phyloP scores from a whole-genome alignment of 2,797 vertebrate genomes.

The Gymnopithys bicolor region DNA sequence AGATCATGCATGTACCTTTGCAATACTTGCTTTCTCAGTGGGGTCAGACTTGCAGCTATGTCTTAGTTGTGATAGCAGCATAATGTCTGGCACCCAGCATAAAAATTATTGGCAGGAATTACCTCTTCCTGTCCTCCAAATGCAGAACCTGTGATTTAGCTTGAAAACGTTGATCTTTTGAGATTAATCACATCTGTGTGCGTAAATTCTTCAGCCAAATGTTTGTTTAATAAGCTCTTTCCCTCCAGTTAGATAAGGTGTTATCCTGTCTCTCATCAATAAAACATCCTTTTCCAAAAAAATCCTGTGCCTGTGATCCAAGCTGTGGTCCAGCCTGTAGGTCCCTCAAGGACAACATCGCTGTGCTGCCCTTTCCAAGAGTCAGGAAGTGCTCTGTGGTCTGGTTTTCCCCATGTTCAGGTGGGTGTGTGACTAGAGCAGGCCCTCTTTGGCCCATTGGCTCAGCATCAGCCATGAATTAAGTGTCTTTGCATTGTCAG shows the following conservation, averaged over 20 bases:
- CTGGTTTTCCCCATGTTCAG: background rate
- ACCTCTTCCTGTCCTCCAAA: background rate
- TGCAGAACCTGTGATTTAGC: background rate
- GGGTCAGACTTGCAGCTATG: background rate
- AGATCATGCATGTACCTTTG: accelerated
- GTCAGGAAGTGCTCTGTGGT: background rate
- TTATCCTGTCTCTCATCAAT: background rate
- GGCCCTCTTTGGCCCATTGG: too few relatives aligned
- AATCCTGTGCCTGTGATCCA: background rate
- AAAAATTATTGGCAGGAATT: background rate
- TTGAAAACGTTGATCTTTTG: background rate
- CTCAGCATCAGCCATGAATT: background rate
- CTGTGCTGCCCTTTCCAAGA: background rate
- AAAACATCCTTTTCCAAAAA: background rate
- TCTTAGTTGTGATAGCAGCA: background rate
- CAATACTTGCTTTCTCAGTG: background rate
- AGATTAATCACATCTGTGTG: background rate
- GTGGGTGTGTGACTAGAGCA: background rate
- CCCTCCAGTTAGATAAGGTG: background rate
- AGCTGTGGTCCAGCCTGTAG: background rate
- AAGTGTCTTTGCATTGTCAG: background rate
- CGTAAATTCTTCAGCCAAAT: background rate
- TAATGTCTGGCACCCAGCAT: background rate
- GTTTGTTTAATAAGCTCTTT: background rate
- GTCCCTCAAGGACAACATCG: accelerated